Evolutionary conservation across 2,113 vertebrate species (phyloP), one percentile per base, ranked within the genome.

Genomic region (Tragelaphus buxtoni): DNA sequence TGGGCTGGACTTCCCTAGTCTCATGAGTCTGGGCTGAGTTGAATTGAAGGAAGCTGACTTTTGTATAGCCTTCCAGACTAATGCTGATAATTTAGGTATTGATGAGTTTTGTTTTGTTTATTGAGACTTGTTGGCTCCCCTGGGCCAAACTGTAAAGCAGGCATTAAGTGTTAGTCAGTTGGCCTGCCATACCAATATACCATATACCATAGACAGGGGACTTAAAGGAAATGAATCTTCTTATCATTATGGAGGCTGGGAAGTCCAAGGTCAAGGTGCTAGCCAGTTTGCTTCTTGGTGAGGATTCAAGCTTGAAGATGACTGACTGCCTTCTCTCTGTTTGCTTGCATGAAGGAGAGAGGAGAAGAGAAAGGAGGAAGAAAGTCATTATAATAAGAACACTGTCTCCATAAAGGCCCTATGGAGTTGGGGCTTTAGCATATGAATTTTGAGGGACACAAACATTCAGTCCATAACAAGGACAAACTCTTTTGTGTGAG

Each of bases 1-100:
- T 81, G 39, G 24, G 45, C 24, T 82, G 30, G 32, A 91, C n/a
- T 97, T 85, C 6, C 17, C 60, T 95, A 88, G 82, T 91, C 65
- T 95, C 55, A 95, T 28, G 92, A 90, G 53, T 80, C 92, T 96
- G 79, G 81, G 72, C 85, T 94, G 92, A 84, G 88, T 81, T 95
- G 65, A 81, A 60, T 61, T 82, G 49, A 97, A 96, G 77, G 69
- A 91, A 93, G 60, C 82, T 88, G 95, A 93, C 42, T 93, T 92
- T 94, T 95, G 2, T 79, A 58, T 81, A 93, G 82, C 45, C 65
- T 95, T 97, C 35, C 22, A 95, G 77, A 92, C 20, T 51, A 94
- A 94, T 74, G 35, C 88, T 87, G 58, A 90, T 85, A 79, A 77
- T 94, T 94, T 95, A 63, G 51, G n/a, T 97, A 72, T 90, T 91